These are phyloP conservation scores for Onychorhynchus coronatus DNA, from an alignment of 2,113 vertebrate species.

Conservation along the genomic window DNA sequence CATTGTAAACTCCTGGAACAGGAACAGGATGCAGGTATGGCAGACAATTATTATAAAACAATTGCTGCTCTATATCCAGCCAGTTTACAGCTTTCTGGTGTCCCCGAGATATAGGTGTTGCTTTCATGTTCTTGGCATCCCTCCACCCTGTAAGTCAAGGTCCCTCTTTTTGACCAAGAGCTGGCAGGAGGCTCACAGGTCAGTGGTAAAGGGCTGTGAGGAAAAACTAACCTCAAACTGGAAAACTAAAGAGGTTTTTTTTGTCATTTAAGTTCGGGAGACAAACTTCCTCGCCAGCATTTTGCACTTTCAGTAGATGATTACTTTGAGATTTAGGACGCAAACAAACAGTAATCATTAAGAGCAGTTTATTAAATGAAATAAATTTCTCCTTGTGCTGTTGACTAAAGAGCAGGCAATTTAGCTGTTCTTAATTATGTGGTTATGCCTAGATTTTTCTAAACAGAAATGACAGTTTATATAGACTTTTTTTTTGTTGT, in stretches of 20 bases:
- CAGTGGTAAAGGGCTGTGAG: neutral
- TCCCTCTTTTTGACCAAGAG: neutral
- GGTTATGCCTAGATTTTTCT: neutral
- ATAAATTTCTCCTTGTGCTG: neutral
- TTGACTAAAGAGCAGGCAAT: neutral
- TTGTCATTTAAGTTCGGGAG: neutral
- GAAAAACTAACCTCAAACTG: neutral
- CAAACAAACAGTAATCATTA: constrained; percentile 35
- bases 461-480: neutral
- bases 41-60: constrained; percentile 35
- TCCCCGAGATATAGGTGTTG: neutral
- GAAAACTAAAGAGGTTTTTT: neutral
- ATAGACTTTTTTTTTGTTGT: too few species aligned
- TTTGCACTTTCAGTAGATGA: neutral
- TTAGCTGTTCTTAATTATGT: neutral
- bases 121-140: constrained; percentile 35
- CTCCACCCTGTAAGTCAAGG: neutral
- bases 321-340: constrained; percentile 27
- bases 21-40: constrained; percentile 63
- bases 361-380: constrained; percentile 43
- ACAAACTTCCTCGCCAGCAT: neutral
- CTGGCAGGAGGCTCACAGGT: neutral
- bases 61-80: constrained; percentile 38
- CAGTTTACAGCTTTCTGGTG: constrained; percentile 40
- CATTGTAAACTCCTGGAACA: constrained; percentile 59